Conservation (phyloP, 2,888 invertebrate species). For the Conops quadrifasciatus region DNA sequence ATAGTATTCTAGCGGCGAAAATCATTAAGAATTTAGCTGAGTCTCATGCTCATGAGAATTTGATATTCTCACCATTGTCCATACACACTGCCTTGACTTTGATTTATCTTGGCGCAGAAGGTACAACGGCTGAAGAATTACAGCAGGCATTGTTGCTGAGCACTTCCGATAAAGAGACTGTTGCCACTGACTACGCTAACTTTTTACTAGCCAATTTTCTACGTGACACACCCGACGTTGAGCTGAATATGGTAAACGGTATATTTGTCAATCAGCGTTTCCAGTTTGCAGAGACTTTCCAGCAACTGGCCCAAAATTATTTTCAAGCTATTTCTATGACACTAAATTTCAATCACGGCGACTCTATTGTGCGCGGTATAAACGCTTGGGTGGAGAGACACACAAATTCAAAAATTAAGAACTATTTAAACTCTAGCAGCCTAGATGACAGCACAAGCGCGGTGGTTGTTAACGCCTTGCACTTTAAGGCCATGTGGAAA, state of each 20-base stretch:
- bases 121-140: slow-evolving; percentile 53
- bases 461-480: slow-evolving; percentile 85
- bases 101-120: slow-evolving; percentile 74
- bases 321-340: slow-evolving; percentile 72
- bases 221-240: slow-evolving; percentile 37
- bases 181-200: slow-evolving; percentile 51
- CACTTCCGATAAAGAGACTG: slow-evolving; percentile 45
- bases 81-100: slow-evolving; percentile 76
- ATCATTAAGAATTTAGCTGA: neutral
- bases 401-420: slow-evolving; percentile 83
- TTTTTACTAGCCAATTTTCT: slow-evolving; percentile 48
- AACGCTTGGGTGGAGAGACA: slow-evolving; percentile 83
- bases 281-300: slow-evolving; percentile 68
- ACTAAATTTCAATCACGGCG: slow-evolving; percentile 70
- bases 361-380: slow-evolving; percentile 69
- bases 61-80: slow-evolving; percentile 66
- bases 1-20: no score
- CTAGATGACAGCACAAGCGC: slow-evolving; percentile 70
- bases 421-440: slow-evolving; percentile 73
- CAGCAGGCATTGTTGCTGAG: slow-evolving; percentile 46
- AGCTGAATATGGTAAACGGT: slow-evolving; percentile 74
- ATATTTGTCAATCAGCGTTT: slow-evolving; percentile 72
- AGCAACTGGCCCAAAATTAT: slow-evolving; percentile 69
- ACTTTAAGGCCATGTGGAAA: slow-evolving; percentile 85
- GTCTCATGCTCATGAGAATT: slow-evolving; percentile 44